Evolutionary conservation across 1,140 invertebrate genomes (phyloP), one percentile per base, ranked within the genome.

Genomic region (Drosophila subobscura): DNA sequence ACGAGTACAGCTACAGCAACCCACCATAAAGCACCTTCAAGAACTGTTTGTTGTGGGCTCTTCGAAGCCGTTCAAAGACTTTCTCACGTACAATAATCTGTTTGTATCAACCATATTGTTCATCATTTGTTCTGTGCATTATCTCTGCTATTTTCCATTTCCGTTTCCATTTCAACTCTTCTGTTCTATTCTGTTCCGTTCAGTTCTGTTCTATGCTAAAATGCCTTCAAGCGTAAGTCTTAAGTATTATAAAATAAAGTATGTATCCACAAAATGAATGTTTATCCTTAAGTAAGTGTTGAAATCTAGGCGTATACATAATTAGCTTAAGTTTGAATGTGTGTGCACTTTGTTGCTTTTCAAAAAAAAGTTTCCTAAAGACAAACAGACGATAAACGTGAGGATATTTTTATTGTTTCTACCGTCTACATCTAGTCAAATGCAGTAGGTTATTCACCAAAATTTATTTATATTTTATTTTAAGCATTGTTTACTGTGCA

Each of bases 291-390:
- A 79, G 65, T 74, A 53, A 74, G 61, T 74, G 71, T 74, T 76
- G 41, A 67, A 70, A 85, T 73, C 46, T 73, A 78, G 75, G 47
- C 51, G 23, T 71, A 74, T 42, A 61, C 47, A 58, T 47, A 37
- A 37, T 37, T 55, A 64, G 49, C 33, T 60, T 79, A 68, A 76
- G 42, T 52, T 63, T 4, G 61, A 41, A 77, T 73, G 59, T 47
- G 63, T 74, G 60, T 70, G 71, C 54, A 73, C 60, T 70, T 77
- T 77, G 72, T 80, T 88, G 78, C 63, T 86, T 86, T 65, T 72
- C 55, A 67, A 63, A 76, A 63, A 76, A 84, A 85, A 72, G 78
- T 86, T 86, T 88, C 81, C 83, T 83, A 88, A 88, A 88, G 83
- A 86, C 78, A 86, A 78, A 75, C 54, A 57, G 42, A 54, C 33